Evolutionary conservation across 2,888 invertebrate species (phyloP).

Genomic region (Gerosis bhagava): DNA sequence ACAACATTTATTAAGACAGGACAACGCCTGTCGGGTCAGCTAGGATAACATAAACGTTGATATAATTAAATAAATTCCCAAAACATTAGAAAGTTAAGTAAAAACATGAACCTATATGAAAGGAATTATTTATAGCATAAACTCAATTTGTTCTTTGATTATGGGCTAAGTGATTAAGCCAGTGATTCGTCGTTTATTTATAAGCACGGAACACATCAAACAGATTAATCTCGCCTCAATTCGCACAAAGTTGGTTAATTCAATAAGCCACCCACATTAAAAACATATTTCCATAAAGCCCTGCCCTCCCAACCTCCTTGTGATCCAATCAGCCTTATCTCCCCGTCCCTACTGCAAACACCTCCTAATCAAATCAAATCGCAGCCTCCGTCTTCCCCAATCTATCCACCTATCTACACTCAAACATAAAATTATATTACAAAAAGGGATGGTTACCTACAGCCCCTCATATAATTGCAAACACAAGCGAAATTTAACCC

Average conservation of each 20-base stretch:
- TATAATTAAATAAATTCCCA: too few relatives aligned
- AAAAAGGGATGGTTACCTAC: conserved; percentile 77
- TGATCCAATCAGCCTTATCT: conserved; percentile 80
- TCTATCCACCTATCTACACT: conserved; percentile 78
- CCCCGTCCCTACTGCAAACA: conserved; percentile 72
- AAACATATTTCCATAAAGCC: conserved; percentile 78
- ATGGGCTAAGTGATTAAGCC: conserved; percentile 39
- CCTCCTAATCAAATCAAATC: conserved; percentile 83
- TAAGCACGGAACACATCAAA: conserved; percentile 56
- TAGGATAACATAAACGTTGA: too few relatives aligned
- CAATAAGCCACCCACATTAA: conserved; percentile 79
- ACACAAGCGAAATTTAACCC: conserved; percentile 79
- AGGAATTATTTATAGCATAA: too few relatives aligned
- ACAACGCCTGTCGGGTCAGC: too few relatives aligned
- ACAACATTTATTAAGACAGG: too few relatives aligned
- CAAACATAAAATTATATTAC: conserved; percentile 79
- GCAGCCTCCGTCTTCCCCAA: conserved; percentile 80
- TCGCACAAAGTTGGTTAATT: conserved; percentile 70
- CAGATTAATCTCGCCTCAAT: conserved; percentile 65
- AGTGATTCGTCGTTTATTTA: conserved; percentile 54
- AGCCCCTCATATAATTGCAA: conserved; percentile 80
- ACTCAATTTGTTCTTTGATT: conserved; percentile 3
- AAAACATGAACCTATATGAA: too few relatives aligned
- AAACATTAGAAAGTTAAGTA: too few relatives aligned
- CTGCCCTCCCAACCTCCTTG: conserved; percentile 47